phyloP scores from a whole-genome alignment of 2,797 vertebrate genomes.

The Hemitrygon akajei region DNA sequence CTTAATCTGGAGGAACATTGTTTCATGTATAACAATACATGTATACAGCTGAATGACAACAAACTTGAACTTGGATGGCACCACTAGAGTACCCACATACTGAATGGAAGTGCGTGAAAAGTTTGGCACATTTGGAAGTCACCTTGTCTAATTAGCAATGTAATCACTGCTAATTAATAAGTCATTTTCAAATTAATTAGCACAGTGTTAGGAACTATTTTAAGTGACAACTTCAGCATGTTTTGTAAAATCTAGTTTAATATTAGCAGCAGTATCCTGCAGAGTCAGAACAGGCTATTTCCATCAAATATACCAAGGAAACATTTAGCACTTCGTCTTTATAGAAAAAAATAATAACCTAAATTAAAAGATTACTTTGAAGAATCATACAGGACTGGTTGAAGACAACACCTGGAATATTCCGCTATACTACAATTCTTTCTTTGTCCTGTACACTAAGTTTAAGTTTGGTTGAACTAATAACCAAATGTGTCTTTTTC shows the following conservation, averaged over 20 bases:
- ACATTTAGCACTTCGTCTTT: neutral
- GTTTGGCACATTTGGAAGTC: neutral
- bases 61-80: no score
- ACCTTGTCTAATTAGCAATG: neutral
- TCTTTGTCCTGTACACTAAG: neutral
- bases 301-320: neutral
- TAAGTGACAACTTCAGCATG: neutral
- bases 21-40: no score
- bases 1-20: no score
- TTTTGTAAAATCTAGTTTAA: slow-evolving; percentile 2
- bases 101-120: no score
- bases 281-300: neutral
- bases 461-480: neutral
- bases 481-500: neutral
- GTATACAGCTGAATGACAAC: no score
- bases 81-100: no score
- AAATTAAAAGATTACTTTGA: neutral
- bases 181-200: neutral
- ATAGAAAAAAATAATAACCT: neutral
- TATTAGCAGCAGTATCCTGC: neutral
- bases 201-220: neutral
- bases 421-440: neutral
- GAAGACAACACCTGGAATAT: neutral
- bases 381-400: neutral
- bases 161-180: neutral